Conservation (phyloP, 2,113 vertebrate genomes). For the Lucifuga dentata region DNA sequence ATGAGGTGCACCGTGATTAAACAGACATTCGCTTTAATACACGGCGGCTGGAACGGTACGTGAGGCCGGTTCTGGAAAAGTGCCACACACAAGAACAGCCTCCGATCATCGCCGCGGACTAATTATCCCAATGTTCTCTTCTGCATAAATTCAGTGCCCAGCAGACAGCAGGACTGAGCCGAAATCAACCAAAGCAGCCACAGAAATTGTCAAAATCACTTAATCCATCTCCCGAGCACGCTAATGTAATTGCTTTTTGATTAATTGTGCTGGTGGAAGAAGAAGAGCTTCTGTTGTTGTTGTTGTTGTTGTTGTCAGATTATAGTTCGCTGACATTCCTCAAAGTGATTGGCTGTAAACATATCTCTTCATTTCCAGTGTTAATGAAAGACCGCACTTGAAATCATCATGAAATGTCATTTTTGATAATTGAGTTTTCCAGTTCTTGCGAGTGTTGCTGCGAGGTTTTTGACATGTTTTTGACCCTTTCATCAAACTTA, state of each 20-base stretch:
- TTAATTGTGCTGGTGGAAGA: conserved; percentile 60
- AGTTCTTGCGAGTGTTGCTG: conserved; percentile 30
- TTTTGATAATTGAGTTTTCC: conserved; percentile 55
- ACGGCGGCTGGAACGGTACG: conserved; percentile 51
- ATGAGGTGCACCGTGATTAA: conserved; percentile 64
- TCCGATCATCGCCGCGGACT: conserved; percentile 68
- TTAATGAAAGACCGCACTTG: conserved; percentile 52
- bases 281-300: background rate
- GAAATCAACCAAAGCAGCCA: conserved; percentile 34
- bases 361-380: conserved; percentile 55
- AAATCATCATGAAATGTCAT: conserved; percentile 53
- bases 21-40: conserved; percentile 74
- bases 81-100: conserved; percentile 57
- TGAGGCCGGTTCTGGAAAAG: conserved; percentile 55
- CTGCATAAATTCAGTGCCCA: conserved; percentile 32
- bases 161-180: conserved; percentile 43
- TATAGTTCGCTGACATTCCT: conserved; percentile 62
- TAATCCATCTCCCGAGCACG: conserved; percentile 69
- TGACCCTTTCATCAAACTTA: background rate
- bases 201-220: conserved; percentile 75
- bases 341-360: conserved; percentile 66
- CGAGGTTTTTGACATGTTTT: background rate
- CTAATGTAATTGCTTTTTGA: conserved; percentile 79
- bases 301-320: conserved; percentile 72
- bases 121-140: conserved; percentile 71